Base-by-base conservation (phyloP, 1,140 invertebrate genomes). In the Drosophila sechellia region DNA sequence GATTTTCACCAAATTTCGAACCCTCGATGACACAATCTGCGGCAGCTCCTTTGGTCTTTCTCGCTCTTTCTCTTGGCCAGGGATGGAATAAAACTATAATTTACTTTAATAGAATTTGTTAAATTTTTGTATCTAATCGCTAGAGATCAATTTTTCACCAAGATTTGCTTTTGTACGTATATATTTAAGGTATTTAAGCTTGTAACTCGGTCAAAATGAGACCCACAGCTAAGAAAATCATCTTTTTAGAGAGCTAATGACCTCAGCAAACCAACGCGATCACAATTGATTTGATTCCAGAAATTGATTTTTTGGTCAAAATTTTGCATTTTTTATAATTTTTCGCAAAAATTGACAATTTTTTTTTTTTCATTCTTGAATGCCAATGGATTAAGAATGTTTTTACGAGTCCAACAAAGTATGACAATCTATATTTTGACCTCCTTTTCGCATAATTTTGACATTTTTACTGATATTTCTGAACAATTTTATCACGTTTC, bases 11-110 rank as follows among this genome's bases (percentile, higher is more conserved):
- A 42, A 57, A 39, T 40, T 70, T 70, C 50, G 59, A 68, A 35
- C 43, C 0, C 5, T 46, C 40, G 64, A 53, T 81, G 83, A 58
- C 65, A 79, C 68, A 77, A 73, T 81, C 57, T 53, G 39, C 58
- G 64, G 50, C 58, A 56, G 56, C 55, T 72, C 22, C 37, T 55
- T 57, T 54, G 25, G 35, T 52, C 39, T 48, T 53, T 45, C 50
- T 46, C 34, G 3, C 37, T 56, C 17, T 60, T 48, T 48, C 35
- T 40, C 25, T 17, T 31, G 1, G 20, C 6, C 42, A 70, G 64
- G 50, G 66, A 46, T 46, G 31, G 20, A 43, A 22, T 20, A 25
- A 25, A 39, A 4, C 10, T 6, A 31, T 31, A 8, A 10, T 31
- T 8, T 31, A 8, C 6, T 2, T 10, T 31, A 31, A 31, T 2